A percentile compares a stretch with the other conserved stretches of the same genome.
phyloP scores from a whole-genome alignment of 2,797 vertebrate genomes.

The Acropternis orthonyx region DNA sequence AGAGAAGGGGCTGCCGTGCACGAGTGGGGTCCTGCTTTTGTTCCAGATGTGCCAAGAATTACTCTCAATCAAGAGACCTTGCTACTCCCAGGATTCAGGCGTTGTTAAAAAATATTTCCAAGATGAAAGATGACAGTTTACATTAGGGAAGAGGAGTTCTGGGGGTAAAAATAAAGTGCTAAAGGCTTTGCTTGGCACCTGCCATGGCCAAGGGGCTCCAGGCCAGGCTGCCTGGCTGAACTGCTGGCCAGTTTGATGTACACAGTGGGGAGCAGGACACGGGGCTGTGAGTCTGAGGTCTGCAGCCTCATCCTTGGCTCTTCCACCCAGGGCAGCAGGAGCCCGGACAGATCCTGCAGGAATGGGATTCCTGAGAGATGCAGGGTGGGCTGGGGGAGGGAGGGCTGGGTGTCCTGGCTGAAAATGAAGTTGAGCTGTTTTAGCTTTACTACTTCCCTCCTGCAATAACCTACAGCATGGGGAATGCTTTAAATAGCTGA shows the following conservation, averaged over 20 bases:
- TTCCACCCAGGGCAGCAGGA: accelerated
- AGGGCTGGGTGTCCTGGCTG: neutral
- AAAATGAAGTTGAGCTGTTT: neutral
- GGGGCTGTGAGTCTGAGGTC: accelerated
- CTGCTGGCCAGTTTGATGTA: neutral
- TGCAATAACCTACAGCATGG: neutral
- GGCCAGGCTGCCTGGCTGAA: neutral
- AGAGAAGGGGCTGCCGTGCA: neutral
- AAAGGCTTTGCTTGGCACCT: neutral
- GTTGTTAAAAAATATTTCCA: accelerated
- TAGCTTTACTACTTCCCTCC: neutral
- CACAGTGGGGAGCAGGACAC: neutral
- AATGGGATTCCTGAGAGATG: neutral
- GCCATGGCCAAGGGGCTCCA: neutral
- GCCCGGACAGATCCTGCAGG: neutral
- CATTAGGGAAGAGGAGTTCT: neutral
- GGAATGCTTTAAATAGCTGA: neutral
- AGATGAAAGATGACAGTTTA: neutral
- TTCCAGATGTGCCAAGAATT: neutral
- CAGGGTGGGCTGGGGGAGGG: neutral
- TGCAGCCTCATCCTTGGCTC: neutral
- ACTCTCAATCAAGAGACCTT: neutral
- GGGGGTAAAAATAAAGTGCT: neutral
- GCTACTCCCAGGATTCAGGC: neutral
- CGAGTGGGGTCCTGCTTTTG: neutral